Evolutionary conservation across 1,140 invertebrate species (phyloP).

Genomic region (Drosophila lini): DNA sequence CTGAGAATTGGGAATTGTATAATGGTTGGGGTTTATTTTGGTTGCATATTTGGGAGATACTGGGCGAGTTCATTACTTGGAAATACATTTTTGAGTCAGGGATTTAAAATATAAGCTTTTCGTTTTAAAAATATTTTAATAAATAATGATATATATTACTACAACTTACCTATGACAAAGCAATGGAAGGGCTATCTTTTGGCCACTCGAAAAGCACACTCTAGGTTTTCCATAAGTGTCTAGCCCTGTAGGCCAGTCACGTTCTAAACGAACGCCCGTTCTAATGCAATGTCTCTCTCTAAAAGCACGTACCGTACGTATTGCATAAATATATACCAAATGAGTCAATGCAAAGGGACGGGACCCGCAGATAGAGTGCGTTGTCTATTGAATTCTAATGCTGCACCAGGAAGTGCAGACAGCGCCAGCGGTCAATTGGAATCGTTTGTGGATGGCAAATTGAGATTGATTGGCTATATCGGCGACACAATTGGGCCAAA

Average conservation of each 20-base stretch:
- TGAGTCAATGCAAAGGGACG: conserved; percentile 30
- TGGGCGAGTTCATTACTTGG: background rate
- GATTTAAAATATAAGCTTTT: too few relatives aligned
- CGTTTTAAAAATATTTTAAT: too few relatives aligned
- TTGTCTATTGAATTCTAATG: conserved; percentile 75
- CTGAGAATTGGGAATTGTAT: conserved; percentile 8
- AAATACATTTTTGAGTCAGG: background rate
- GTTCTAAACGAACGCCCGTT: conserved; percentile 37
- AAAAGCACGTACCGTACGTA: conserved; percentile 61
- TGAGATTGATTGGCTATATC: conserved; percentile 56
- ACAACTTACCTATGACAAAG: background rate
- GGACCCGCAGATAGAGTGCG: conserved; percentile 32
- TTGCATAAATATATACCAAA: conserved; percentile 58
- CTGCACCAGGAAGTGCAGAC: conserved; percentile 74
- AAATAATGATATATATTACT: too few relatives aligned
- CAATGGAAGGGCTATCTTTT: background rate
- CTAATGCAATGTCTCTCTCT: conserved; percentile 65
- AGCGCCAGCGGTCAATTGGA: conserved; percentile 62
- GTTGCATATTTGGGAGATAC: background rate
- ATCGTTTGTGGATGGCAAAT: conserved; percentile 67
- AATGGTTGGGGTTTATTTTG: conserved; percentile 12
- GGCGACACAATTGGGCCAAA: conserved; percentile 66
- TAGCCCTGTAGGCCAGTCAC: conserved; percentile 30
- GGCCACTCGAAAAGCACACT: background rate
- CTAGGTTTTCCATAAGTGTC: background rate